Evolutionary conservation across 2,888 invertebrate genomes (phyloP), one percentile per base, ranked within the genome.

Genomic region (Harpalus rufipes): DNA sequence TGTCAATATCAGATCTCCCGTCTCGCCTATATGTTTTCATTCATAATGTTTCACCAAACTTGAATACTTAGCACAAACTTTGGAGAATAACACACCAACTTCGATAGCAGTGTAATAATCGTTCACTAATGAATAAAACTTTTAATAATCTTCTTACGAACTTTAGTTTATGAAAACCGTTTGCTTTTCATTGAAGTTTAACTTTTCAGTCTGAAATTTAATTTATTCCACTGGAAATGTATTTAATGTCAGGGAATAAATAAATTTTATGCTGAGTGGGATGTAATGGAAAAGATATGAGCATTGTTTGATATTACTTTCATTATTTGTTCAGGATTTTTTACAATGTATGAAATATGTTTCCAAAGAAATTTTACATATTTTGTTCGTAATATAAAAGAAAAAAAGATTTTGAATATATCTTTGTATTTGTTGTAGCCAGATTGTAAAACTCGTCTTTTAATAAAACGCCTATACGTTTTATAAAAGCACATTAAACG

Each of bases 61-160:
- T 51, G 44, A 51, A 51, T 51, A 51, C 44, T 51, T 51, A 51
- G 44, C 44, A 0, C 10, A 51, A 51, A 51, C 44, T 51, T 51
- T 51, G 44, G 10, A 10, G 44, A 51, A 51, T 51, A 51, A 51
- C 44, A 51, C n/a, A n/a, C n/a, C n/a, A n/a, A n/a, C 44, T 51
- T 12, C 32, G 5, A 32, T 5, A 12, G 44, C 44, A 51, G 10
- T 8, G 44, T 63, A 21, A 63, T 25, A 63, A 25, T 63, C 63
- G 25, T 68, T 68, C 32, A 41, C n/a, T 68, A 68, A 39, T 41
- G 41, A 68, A 68, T 39, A 14, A 68, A 68, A 68, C 32, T 68
- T 68, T 41, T 39, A 68, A 68, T 68, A 68, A 68, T 68, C 68
- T 32, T 68, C 68, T 68, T 68, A 68, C 7, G 14, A 68, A 21